These are phyloP conservation scores for Puntigrus tetrazona DNA, from an alignment of 2,113 vertebrate genomes.

Conservation along the genomic window DNA sequence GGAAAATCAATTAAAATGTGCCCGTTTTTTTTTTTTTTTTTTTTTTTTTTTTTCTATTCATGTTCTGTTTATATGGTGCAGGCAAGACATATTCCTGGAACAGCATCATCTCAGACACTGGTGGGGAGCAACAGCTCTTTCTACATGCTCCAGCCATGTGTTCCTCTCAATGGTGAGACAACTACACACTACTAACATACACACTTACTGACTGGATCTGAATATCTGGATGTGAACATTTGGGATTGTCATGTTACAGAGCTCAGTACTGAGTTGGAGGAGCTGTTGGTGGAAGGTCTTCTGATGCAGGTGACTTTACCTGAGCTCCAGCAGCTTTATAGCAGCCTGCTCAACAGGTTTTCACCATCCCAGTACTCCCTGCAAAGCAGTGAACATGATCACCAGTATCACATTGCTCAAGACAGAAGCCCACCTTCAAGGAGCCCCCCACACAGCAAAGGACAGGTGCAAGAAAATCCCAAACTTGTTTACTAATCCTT, in stretches of 20 bases:
- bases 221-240: background rate
- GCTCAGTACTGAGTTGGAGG: constrained; percentile 84
- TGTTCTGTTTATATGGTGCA: constrained; percentile 37
- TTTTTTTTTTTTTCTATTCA: background rate
- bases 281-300: constrained; percentile 94
- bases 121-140: constrained; percentile 81
- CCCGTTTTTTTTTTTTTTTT: no score
- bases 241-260: constrained; percentile 67
- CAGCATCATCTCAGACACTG: constrained; percentile 66
- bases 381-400: constrained; percentile 70
- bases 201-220: background rate
- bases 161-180: constrained; percentile 85
- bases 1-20: background rate
- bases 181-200: background rate
- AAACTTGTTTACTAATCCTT: background rate
- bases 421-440: constrained; percentile 25
- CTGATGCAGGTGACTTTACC: constrained; percentile 94
- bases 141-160: constrained; percentile 81
- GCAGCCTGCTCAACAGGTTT: constrained; percentile 81
- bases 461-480: constrained; percentile 37
- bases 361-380: constrained; percentile 65
- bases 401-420: constrained; percentile 63
- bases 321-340: constrained; percentile 92
- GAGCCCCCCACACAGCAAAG: constrained; percentile 24
- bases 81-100: constrained; percentile 59